Base-by-base conservation (phyloP, 2,113 vertebrate species). In the Panurus biarmicus region DNA sequence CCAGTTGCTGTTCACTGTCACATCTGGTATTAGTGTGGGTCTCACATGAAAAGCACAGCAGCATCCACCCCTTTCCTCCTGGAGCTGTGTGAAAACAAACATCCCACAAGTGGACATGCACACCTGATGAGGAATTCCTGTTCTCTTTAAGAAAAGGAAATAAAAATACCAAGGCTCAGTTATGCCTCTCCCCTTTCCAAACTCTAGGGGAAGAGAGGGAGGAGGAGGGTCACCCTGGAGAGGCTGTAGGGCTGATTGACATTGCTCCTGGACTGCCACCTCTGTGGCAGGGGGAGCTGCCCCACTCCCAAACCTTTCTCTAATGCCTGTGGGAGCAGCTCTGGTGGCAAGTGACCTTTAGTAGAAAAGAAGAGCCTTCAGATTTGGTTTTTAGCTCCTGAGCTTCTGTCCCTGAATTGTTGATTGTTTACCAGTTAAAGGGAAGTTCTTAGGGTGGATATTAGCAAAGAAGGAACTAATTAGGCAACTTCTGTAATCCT, bases 391-490 rank as follows among this genome's bases (percentile, higher is more conserved):
- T 92, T 73, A 89, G 54, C 61, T 92, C 61, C 35, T 36, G 51
- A 84, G 77, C 61, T 76, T 62, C 62, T 70, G 73, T 82, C 58
- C 40, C 89, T 70, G 61, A 72, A 62, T 45, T 87, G 87, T 36
- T 90, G 85, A n/a, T 53, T 87, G 64, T 93, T 95, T 94, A 80
- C 75, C 53, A 74, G 77, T 65, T 66, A 58, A 83, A 90, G 67
- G 35, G 28, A 38, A 91, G 79, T 56, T 90, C 79, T 88, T 77
- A 53, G 91, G 87, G 69, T 93, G 82, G 65, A 91, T 97, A 94
- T 94, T 94, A 95, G 74, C 81, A 91, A 94, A 96, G 94, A 89
- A 93, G 90, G 91, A 94, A 95, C 88, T 91, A 94, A 94, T 97
- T 94, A 95, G 56, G 89, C 73, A 93, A 93, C 85, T 95, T 94